These are phyloP conservation scores for Drosophila arawakana DNA, from an alignment of 1,140 invertebrate genomes.

Conservation along the genomic window DNA sequence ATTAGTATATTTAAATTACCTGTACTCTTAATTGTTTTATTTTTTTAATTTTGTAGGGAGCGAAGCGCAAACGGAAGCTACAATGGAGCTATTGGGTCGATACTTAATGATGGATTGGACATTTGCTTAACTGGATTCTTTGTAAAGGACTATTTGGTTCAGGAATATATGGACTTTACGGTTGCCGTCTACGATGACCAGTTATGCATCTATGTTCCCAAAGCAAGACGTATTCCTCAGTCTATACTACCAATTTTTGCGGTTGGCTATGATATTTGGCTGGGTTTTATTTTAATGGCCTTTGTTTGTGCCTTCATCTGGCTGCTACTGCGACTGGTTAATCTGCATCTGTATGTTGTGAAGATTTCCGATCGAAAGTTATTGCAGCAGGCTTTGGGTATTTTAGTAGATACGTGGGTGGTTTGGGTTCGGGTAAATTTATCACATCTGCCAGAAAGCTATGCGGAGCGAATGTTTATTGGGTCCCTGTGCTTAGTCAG, in stretches of 20 bases:
- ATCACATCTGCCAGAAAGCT: constrained; percentile 58
- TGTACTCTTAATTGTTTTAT: too few relatives aligned
- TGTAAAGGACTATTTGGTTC: constrained; percentile 84
- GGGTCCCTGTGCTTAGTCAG: constrained; percentile 79
- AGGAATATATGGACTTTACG: constrained; percentile 78
- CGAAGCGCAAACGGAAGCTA: constrained; percentile 73
- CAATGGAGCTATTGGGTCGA: constrained; percentile 81
- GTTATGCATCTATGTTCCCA: constrained; percentile 84
- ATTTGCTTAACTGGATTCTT: constrained; percentile 84
- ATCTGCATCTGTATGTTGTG: constrained; percentile 59
- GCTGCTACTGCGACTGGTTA: constrained; percentile 54
- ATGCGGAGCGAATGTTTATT: constrained; percentile 75
- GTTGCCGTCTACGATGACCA: constrained; percentile 81
- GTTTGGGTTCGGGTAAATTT: constrained; percentile 76
- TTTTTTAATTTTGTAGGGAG: constrained; percentile 40
- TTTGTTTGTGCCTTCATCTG: constrained; percentile 66
- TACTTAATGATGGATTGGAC: constrained; percentile 74
- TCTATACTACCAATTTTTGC: constrained; percentile 83
- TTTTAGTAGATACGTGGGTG: constrained; percentile 76
- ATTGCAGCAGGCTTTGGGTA: constrained; percentile 57
- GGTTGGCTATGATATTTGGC: constrained; percentile 80
- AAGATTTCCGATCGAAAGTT: constrained; percentile 1
- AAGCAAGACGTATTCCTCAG: constrained; percentile 81
- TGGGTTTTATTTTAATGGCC: constrained; percentile 66
- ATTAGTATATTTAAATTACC: too few relatives aligned